Evolutionary conservation across 2,113 vertebrate species (phyloP).

Genomic region (Paraplagusia blochii): DNA sequence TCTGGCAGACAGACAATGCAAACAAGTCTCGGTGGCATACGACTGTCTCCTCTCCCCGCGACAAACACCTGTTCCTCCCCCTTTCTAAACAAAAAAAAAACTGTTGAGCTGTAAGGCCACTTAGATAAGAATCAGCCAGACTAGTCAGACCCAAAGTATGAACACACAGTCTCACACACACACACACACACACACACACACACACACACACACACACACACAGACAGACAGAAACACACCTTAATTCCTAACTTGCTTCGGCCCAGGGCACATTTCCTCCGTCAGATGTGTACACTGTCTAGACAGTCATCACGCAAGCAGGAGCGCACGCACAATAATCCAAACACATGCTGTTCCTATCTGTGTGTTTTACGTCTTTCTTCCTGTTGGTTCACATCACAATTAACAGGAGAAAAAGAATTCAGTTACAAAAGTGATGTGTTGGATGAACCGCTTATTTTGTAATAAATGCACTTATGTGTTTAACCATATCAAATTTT

Average conservation of each 20-base stretch:
- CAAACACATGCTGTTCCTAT: no score
- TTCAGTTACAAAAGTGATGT: slow-evolving; percentile 4
- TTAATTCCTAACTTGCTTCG: slow-evolving; percentile 61
- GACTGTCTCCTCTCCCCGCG: slow-evolving; percentile 29
- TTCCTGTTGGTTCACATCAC: no score
- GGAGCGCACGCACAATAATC: no score
- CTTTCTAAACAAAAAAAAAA: slow-evolving; percentile 48
- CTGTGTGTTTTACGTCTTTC: no score
- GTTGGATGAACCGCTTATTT: slow-evolving; percentile 6
- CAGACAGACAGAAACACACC: slow-evolving; percentile 29
- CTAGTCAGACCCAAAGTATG: slow-evolving; percentile 45
- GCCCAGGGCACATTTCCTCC: slow-evolving; percentile 62
- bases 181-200: slow-evolving; percentile 12
- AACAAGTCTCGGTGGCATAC: slow-evolving; percentile 42
- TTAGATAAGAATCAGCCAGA: slow-evolving; percentile 62
- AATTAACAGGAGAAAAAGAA: slow-evolving; percentile 15
- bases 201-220: slow-evolving; percentile 25
- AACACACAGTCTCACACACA: background rate
- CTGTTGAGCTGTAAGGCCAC: slow-evolving; percentile 55
- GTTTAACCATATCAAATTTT: slow-evolving; percentile 14
- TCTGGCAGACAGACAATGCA: slow-evolving; percentile 32
- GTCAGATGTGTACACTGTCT: slow-evolving; percentile 67
- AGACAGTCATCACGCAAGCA: slow-evolving; percentile 55
- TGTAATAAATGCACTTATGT: background rate
- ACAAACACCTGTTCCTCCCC: slow-evolving; percentile 59